Conservation (phyloP, 2,888 invertebrate genomes). For the Rhagonycha fulva region DNA sequence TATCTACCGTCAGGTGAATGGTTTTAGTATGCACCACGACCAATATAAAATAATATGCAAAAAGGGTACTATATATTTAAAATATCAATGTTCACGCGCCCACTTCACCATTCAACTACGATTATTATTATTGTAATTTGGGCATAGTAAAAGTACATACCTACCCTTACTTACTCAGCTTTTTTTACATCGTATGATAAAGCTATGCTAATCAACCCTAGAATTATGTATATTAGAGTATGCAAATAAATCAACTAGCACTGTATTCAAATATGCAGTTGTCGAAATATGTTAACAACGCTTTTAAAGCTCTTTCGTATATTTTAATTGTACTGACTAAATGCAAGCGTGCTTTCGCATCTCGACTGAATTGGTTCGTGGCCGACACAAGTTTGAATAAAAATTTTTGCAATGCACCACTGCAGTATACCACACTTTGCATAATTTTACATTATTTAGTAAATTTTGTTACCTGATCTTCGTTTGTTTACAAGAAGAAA, state of each 20-base stretch:
- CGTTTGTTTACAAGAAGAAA: background rate
- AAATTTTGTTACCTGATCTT: background rate
- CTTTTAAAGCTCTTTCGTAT: constrained; percentile 4
- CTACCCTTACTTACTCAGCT: constrained; percentile 19
- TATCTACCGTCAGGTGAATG: constrained; percentile 19
- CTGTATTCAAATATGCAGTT: constrained; percentile 24
- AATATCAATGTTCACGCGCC: constrained; percentile 40
- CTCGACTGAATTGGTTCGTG: constrained; percentile 24
- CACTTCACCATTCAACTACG: constrained; percentile 26
- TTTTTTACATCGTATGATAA: constrained; percentile 15
- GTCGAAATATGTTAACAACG: constrained; percentile 16
- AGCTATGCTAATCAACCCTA: constrained; percentile 29
- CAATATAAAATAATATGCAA: constrained; percentile 25
- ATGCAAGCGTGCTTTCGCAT: constrained; percentile 15
- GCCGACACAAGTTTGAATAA: constrained; percentile 15
- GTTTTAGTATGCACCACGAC: constrained; percentile 10
- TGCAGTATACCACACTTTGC: background rate
- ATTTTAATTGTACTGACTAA: background rate
- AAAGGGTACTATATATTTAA: constrained; percentile 33
- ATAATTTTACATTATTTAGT: background rate
- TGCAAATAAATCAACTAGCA: constrained; percentile 22
- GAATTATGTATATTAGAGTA: constrained; percentile 17
- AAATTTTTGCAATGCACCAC: constrained; percentile 17
- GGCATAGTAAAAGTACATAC: constrained; percentile 10
- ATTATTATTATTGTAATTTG: constrained; percentile 28